A percentile compares a stretch with the other conserved stretches of the same genome.
These are phyloP conservation scores for Scaptodrosophila lebanonensis DNA, from an alignment of 1,140 invertebrate genomes.

Conservation along the genomic window DNA sequence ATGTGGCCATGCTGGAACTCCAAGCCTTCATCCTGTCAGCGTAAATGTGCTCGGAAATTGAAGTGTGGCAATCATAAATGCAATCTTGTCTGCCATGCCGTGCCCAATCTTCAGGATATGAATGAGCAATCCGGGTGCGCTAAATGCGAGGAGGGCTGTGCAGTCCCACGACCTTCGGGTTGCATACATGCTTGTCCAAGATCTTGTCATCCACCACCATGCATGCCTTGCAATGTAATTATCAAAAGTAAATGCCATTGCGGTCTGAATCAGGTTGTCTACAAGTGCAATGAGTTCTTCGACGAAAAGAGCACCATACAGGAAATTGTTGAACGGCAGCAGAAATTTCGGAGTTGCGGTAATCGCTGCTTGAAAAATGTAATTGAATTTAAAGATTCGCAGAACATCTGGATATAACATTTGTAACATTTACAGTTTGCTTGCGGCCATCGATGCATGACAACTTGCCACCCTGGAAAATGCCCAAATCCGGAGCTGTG, in stretches of 20 bases:
- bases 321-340: conserved; percentile 62
- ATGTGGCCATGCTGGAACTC: conserved; percentile 86
- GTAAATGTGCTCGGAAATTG: conserved; percentile 68
- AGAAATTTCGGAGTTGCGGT: conserved; percentile 46
- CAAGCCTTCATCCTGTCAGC: conserved; percentile 84
- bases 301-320: conserved; percentile 78
- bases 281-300: conserved; percentile 84
- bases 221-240: conserved; percentile 84
- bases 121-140: conserved; percentile 80
- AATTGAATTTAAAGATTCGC: neutral
- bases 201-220: conserved; percentile 86
- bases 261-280: conserved; percentile 84
- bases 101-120: conserved; percentile 74
- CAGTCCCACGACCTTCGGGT: conserved; percentile 82
- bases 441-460: conserved; percentile 87
- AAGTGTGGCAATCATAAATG: conserved; percentile 90
- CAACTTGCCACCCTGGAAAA: conserved; percentile 86
- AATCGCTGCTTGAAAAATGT: conserved; percentile 92
- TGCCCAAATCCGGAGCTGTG: conserved; percentile 85
- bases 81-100: conserved; percentile 84
- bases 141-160: conserved; percentile 85
- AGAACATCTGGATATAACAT: neutral
- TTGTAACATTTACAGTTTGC: conserved; percentile 78
- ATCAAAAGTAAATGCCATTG: conserved; percentile 89
- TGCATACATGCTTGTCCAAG: conserved; percentile 88